These are phyloP conservation scores for rat (Rattus norvegicus) DNA, from an alignment of 2,113 vertebrate species.

Conservation along the genomic window GRCr8 NC_086024.1:32761001-32761500, in stretches of 20 bases:
- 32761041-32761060: neutral
- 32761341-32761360: conserved; percentile 51
- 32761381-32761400: neutral
- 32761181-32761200: too few relatives aligned
- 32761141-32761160: neutral
- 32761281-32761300: conserved; percentile 16
- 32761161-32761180: neutral
- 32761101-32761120: neutral
- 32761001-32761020: neutral
- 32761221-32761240: neutral
- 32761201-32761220: neutral
- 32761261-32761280: conserved; percentile 3
- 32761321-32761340: conserved; percentile 34
- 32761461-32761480: neutral
- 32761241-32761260: conserved; percentile 17
- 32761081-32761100: neutral
- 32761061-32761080: neutral
- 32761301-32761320: neutral
- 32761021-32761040: neutral
- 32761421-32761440: accelerated
- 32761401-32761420: neutral
- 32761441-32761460: neutral
- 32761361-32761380: neutral
- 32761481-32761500: neutral
- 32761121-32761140: neutral